phyloP scores from a whole-genome alignment of 2,797 vertebrate species.

The Scolopax rusticola region DNA sequence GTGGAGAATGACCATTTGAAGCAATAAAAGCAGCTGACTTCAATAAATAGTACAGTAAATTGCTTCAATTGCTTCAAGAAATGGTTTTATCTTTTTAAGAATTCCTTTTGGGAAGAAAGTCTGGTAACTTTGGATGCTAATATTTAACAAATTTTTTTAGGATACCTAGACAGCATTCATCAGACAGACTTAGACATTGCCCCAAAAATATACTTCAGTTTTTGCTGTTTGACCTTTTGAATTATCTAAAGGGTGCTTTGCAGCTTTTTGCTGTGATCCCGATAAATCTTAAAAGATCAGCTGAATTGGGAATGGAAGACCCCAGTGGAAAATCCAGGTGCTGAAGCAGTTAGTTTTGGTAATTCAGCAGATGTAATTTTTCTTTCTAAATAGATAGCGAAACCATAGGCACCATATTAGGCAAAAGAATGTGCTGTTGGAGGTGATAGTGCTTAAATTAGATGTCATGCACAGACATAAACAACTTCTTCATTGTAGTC shows the following conservation, averaged over 20 bases:
- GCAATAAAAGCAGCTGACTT: conserved; percentile 1
- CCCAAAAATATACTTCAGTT: background rate
- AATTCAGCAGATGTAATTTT: background rate
- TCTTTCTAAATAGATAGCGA: background rate
- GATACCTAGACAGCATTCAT: background rate
- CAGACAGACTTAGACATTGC: background rate
- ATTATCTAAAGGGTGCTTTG: background rate
- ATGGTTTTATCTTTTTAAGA: conserved; percentile 11
- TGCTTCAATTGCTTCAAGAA: background rate
- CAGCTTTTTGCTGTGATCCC: background rate
- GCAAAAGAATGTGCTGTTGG: background rate
- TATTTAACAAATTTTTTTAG: background rate
- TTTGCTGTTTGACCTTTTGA: background rate
- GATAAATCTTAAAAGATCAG: background rate
- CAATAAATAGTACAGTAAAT: background rate
- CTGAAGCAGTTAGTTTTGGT: background rate
- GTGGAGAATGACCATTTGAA: background rate
- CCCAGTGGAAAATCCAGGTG: background rate
- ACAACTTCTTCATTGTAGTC: background rate
- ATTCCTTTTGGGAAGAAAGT: background rate
- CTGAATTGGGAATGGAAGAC: background rate
- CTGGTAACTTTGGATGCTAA: background rate
- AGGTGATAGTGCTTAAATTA: background rate
- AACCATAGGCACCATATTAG: background rate
- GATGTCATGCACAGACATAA: background rate